Evolutionary conservation across 2,888 invertebrate species (phyloP).

Genomic region (Ophion slaviceki): DNA sequence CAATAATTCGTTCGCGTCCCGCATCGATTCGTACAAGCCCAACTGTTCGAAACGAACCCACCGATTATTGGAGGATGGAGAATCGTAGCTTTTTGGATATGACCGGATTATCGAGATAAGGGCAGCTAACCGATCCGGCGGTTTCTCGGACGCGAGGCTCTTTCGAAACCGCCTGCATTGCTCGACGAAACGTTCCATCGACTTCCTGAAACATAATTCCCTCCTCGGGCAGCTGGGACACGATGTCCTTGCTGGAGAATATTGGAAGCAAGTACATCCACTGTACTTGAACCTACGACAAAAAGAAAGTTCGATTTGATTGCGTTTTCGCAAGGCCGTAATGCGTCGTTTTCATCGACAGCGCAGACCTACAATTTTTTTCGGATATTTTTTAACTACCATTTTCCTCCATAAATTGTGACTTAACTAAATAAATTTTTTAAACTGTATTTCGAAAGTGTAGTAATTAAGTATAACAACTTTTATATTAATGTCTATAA

Average conservation of each 20-base stretch:
- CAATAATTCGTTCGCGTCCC: conserved; percentile 88
- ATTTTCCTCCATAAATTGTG: too few species aligned
- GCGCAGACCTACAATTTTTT: too few species aligned
- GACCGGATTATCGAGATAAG: too few species aligned
- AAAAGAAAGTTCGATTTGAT: conserved; percentile 6
- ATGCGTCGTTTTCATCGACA: background rate
- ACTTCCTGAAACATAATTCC: conserved; percentile 91
- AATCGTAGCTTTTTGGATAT: too few species aligned
- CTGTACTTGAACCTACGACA: conserved; percentile 88
- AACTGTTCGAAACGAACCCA: conserved; percentile 68
- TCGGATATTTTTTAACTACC: too few species aligned
- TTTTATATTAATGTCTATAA: too few species aligned
- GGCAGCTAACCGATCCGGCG: conserved; percentile 85
- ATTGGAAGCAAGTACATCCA: conserved; percentile 95
- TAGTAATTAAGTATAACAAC: too few species aligned
- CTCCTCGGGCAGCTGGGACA: conserved; percentile 94
- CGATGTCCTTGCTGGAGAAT: conserved; percentile 94
- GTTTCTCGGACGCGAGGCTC: conserved; percentile 88
- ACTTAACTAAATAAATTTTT: too few species aligned
- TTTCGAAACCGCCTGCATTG: conserved; percentile 87
- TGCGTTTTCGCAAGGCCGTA: background rate
- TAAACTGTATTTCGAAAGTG: too few species aligned
- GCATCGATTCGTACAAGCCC: conserved; percentile 89
- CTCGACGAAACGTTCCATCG: conserved; percentile 87
- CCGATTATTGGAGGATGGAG: background rate